These are phyloP conservation scores for Kryptopterus vitreolus DNA, from an alignment of 2,797 vertebrate species.

Conservation along the genomic window DNA sequence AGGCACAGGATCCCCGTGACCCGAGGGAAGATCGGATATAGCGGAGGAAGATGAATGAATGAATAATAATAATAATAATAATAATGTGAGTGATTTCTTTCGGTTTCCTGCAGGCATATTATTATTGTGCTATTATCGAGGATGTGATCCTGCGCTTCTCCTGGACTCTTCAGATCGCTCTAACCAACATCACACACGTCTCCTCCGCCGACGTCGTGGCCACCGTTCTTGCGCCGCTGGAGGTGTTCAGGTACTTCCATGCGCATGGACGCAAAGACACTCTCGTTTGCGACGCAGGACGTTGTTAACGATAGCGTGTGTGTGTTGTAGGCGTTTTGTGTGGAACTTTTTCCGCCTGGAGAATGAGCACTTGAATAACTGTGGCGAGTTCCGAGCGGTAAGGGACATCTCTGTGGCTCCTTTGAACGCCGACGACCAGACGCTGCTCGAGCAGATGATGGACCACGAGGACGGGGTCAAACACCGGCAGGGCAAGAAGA, in stretches of 20 bases:
- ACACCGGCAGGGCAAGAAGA: slow-evolving; percentile 88
- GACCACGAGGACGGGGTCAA: slow-evolving; percentile 94
- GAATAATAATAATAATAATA: neutral
- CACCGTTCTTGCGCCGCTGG: slow-evolving; percentile 91
- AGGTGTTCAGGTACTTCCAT: slow-evolving; percentile 87
- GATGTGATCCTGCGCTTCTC: slow-evolving; percentile 95
- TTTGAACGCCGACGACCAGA: slow-evolving; percentile 93
- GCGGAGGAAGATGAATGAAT: no score
- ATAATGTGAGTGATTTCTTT: neutral
- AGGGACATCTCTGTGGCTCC: slow-evolving; percentile 95
- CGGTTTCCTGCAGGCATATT: slow-evolving; percentile 83
- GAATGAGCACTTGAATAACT: slow-evolving; percentile 98
- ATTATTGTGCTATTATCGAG: slow-evolving; percentile 95
- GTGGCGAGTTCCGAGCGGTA: slow-evolving; percentile 94
- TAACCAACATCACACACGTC: slow-evolving; percentile 78
- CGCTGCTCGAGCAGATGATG: slow-evolving; percentile 97
- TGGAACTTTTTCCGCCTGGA: slow-evolving; percentile 99
- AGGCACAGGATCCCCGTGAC: no score
- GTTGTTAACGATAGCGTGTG: neutral
- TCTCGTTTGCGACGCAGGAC: no score
- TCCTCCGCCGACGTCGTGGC: slow-evolving; percentile 84
- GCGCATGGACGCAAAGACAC: slow-evolving; percentile 13
- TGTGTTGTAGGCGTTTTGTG: slow-evolving; percentile 84
- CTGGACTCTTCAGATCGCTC: slow-evolving; percentile 92
- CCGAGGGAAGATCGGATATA: no score